phyloP scores from a whole-genome alignment of 2,888 invertebrate species.

The Beris morrisii region DNA sequence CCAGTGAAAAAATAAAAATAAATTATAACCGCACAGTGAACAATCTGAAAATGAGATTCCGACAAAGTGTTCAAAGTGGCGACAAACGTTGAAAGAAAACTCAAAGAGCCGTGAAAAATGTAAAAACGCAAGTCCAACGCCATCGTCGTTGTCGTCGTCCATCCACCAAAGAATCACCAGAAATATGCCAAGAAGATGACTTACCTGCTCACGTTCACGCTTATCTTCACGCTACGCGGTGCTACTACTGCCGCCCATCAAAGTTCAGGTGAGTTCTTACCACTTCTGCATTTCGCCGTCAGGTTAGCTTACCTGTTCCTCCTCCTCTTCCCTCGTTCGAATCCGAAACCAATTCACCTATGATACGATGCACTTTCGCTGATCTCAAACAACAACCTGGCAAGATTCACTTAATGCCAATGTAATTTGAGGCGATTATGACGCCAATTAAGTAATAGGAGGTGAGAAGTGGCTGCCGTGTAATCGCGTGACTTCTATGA shows the following conservation, averaged over 20 bases:
- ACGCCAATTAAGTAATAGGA: neutral
- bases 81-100: neutral
- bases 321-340: too few species aligned
- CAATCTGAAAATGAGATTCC: too few species aligned
- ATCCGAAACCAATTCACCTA: too few species aligned
- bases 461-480: neutral
- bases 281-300: too few species aligned
- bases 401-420: neutral
- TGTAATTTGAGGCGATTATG: neutral
- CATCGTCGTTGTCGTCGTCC: neutral
- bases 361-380: constrained; percentile 6
- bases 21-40: too few species aligned
- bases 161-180: constrained; percentile 9
- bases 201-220: constrained; percentile 37
- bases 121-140: neutral
- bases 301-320: too few species aligned
- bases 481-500: neutral
- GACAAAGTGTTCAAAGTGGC: too few species aligned
- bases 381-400: neutral
- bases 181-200: constrained; percentile 34
- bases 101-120: constrained; percentile 26
- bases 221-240: constrained; percentile 37
- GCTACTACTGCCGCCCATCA: constrained; percentile 17
- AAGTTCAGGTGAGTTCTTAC: constrained; percentile 26
- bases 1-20: too few species aligned